Conservation (phyloP, 2,797 vertebrate genomes). For the Hyperoplus lanceolatus region DNA sequence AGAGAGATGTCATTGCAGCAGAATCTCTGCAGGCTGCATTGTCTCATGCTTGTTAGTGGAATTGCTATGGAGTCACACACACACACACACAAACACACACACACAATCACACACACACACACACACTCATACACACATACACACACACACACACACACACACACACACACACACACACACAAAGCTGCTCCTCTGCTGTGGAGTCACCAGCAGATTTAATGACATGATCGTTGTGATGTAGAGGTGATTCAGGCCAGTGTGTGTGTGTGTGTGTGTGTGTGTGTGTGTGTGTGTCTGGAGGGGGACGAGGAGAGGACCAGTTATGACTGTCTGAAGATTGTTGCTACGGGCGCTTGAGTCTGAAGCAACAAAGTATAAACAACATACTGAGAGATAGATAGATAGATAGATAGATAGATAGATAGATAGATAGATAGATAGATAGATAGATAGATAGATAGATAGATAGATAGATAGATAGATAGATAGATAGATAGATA, state of each 20-base stretch:
- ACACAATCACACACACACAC: no score
- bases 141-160: no score
- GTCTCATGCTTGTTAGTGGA: conserved; percentile 25
- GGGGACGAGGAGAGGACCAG: not conserved
- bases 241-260: conserved; percentile 8
- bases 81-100: no score
- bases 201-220: conserved; percentile 22
- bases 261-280: no score
- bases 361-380: not conserved
- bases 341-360: conserved; percentile 9
- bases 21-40: conserved; percentile 19
- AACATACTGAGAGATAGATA: no score
- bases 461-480: not conserved
- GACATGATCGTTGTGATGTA: conserved; percentile 3
- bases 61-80: not conserved
- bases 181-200: not conserved
- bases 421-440: not conserved
- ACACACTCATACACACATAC: no score
- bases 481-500: not conserved
- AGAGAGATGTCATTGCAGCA: not conserved
- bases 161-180: no score
- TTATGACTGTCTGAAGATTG: not conserved
- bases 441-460: not conserved
- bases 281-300: no score
- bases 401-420: not conserved